Evolutionary conservation across 1,140 invertebrate genomes (phyloP), one percentile per base, ranked within the genome.

Genomic region (Globodera rostochiensis): DNA sequence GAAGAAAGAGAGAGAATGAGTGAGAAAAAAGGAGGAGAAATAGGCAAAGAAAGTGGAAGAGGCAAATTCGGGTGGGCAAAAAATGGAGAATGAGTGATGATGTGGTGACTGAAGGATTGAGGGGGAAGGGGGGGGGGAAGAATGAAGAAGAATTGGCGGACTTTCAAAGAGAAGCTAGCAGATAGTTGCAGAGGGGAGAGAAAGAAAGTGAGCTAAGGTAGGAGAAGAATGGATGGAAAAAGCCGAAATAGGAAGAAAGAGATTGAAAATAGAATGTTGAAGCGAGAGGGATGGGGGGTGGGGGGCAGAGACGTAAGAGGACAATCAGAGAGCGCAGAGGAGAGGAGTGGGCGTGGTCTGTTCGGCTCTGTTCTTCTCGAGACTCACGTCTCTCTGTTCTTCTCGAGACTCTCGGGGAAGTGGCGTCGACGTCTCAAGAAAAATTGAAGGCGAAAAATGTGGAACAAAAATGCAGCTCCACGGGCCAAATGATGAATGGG

Each of bases 21-120:
- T 19, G 13, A 60, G 57, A 19, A 60, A 60, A 60, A 60, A 45
- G 6, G 46, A 11, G 7, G 50, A 60, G 66, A 76, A 21, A 57
- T 15, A 60, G 6, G 8, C n/a, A 49, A 53, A 73, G 53, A n/a
- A 74, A 57, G 50, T n/a, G 6, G 74, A 57, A 57, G 49, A 25
- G 19, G 19, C 50, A 76, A 76, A 66, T 45, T 64, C 49, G 66
- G 74, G 45, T 76, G 15, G 57, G 46, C 74, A 76, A 60, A 76
- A 76, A 76, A 76, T 0, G 49, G 46, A 45, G 36, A 46, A 74
- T 73, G 71, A 73, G 21, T 46, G 25, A 36, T 36, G 25, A 36
- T 36, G 25, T 36, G 25, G 25, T 36, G 25, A 36, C 13, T 25
- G 15, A 76, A 53, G 36, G 66, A 64, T 4, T 19, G 36, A 46